phyloP scores from a whole-genome alignment of 2,797 vertebrate genomes.

The Orestias chungarensis region DNA sequence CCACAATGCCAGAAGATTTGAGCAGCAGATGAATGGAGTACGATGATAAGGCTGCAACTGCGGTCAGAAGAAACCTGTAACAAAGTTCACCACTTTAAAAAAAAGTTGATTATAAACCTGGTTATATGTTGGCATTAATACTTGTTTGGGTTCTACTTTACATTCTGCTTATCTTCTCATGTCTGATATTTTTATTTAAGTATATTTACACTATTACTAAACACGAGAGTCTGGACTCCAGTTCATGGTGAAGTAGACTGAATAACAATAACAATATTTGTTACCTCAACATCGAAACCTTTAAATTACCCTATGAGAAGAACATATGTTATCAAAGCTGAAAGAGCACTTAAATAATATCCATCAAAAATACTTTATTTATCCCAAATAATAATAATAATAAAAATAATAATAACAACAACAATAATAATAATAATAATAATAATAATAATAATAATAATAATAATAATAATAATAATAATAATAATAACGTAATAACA shows the following conservation, averaged over 20 bases:
- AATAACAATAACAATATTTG: background rate
- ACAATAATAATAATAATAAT: too few relatives aligned
- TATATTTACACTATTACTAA: background rate
- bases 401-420: too few relatives aligned
- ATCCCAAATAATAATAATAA: too few relatives aligned
- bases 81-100: conserved; percentile 20
- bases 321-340: background rate
- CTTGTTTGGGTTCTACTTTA: background rate
- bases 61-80: conserved; percentile 90
- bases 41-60: conserved; percentile 88
- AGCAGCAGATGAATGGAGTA: conserved; percentile 97
- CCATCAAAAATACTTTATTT: too few relatives aligned
- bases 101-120: background rate
- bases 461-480: too few relatives aligned
- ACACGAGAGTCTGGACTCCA: conserved; percentile 2
- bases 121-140: background rate
- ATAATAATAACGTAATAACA: too few relatives aligned
- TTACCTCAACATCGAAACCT: background rate
- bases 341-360: conserved; percentile 3
- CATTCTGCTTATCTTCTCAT: background rate
- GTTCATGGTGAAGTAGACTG: background rate
- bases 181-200: background rate
- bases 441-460: too few relatives aligned
- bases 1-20: conserved; percentile 94
- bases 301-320: background rate